Conservation (phyloP, 2,797 vertebrate species). For the Prionace glauca region DNA sequence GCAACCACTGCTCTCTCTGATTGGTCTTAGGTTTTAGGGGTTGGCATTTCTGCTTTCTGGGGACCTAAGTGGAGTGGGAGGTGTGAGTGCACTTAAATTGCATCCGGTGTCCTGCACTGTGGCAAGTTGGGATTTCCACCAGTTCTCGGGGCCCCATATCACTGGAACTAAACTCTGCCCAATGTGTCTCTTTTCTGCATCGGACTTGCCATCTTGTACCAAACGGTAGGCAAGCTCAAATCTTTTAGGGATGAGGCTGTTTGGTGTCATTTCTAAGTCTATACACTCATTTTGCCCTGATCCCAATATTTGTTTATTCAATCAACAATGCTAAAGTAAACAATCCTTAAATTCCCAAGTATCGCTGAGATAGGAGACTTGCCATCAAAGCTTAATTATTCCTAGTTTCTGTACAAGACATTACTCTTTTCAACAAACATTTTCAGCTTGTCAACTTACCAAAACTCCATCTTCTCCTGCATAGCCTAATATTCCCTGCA, state of each 20-base stretch:
- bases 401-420: background rate
- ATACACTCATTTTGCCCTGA: background rate
- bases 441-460: constrained; percentile 57
- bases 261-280: background rate
- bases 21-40: background rate
- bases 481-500: constrained; percentile 64
- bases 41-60: background rate
- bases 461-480: constrained; percentile 74
- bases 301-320: background rate
- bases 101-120: background rate
- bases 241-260: background rate
- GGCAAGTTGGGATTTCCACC: too few species aligned
- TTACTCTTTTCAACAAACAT: background rate
- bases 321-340: background rate
- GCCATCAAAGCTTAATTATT: background rate
- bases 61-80: too few species aligned
- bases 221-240: background rate
- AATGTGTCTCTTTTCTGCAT: background rate
- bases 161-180: background rate
- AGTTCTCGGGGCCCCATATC: background rate
- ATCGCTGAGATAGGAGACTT: too few species aligned
- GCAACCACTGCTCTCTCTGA: background rate
- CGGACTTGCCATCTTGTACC: background rate
- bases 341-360: background rate
- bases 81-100: background rate